Percentiles rank a stretch among this genome's conserved stretches.
Conservation (phyloP, 1,140 invertebrate genomes). For the Triops longicaudatus region DNA sequence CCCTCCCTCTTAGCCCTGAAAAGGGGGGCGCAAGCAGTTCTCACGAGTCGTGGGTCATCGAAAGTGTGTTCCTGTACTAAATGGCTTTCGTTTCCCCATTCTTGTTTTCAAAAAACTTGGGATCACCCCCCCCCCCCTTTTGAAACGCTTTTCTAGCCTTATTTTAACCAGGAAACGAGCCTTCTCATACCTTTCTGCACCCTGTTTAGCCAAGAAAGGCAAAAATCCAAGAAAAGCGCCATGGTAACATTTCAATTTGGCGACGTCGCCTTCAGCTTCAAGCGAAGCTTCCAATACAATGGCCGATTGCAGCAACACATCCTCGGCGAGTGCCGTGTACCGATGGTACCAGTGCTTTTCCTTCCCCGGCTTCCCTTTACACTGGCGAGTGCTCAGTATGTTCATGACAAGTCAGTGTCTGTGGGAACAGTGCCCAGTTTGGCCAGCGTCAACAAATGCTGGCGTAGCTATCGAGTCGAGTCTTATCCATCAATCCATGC, state of each 20-base stretch:
- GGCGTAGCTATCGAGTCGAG: neutral
- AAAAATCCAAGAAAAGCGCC: too few species aligned
- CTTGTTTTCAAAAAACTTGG: too few species aligned
- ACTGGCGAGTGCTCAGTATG: neutral
- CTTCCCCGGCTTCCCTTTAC: neutral
- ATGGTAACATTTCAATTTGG: neutral
- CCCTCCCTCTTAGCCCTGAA: too few species aligned
- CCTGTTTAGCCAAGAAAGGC: too few species aligned
- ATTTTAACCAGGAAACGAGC: too few species aligned
- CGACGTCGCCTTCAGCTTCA: neutral
- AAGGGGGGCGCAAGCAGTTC: too few species aligned
- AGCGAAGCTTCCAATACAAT: neutral
- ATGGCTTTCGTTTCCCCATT: too few species aligned
- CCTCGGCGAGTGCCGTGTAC: neutral
- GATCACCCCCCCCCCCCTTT: too few species aligned
- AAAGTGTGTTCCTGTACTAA: too few species aligned
- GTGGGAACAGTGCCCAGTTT: slow-evolving; percentile 2
- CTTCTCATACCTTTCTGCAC: too few species aligned
- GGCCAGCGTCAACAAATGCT: neutral
- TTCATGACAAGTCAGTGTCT: neutral
- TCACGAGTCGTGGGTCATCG: too few species aligned
- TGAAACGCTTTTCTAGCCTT: too few species aligned
- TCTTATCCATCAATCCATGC: neutral
- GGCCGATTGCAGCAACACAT: neutral
- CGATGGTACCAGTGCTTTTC: neutral